Evolutionary conservation across 2,888 invertebrate genomes (phyloP).

Genomic region (Hirtodrosophila confusa): DNA sequence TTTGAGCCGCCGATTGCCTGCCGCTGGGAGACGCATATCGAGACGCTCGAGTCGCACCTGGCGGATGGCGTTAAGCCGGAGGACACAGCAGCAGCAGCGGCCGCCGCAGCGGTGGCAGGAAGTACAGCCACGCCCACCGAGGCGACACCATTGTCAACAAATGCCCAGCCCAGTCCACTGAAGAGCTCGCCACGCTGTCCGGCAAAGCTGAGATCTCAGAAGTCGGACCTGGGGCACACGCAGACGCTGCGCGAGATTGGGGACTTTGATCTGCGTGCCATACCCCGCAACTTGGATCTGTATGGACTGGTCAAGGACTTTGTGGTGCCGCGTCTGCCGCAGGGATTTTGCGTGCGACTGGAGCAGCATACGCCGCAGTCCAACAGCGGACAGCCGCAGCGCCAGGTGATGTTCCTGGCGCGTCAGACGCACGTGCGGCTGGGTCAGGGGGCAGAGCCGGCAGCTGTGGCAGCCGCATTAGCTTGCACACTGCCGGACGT

Average conservation of each 20-base stretch:
- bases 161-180: slow-evolving; percentile 74
- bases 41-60: slow-evolving; percentile 82
- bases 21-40: slow-evolving; percentile 87
- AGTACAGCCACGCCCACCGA: slow-evolving; percentile 74
- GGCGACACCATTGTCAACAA: slow-evolving; percentile 66
- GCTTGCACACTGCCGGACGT: background rate
- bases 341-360: slow-evolving; percentile 81
- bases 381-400: slow-evolving; percentile 24
- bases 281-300: slow-evolving; percentile 82
- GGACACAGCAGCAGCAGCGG: slow-evolving; percentile 5
- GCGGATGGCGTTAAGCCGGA: slow-evolving; percentile 68
- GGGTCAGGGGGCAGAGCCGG: slow-evolving; percentile 31
- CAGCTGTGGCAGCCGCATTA: background rate
- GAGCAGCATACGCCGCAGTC: slow-evolving; percentile 61
- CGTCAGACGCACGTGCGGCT: slow-evolving; percentile 59
- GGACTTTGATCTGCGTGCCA: slow-evolving; percentile 82
- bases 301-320: slow-evolving; percentile 82
- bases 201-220: slow-evolving; percentile 69
- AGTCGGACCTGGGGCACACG: slow-evolving; percentile 42
- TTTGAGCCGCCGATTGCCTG: slow-evolving; percentile 91
- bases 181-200: slow-evolving; percentile 78
- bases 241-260: slow-evolving; percentile 72
- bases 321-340: slow-evolving; percentile 83
- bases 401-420: slow-evolving; percentile 73
- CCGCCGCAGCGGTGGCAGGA: slow-evolving; percentile 32